Base-by-base conservation (phyloP, 2,888 invertebrate genomes). In the Mythimna loreyi region DNA sequence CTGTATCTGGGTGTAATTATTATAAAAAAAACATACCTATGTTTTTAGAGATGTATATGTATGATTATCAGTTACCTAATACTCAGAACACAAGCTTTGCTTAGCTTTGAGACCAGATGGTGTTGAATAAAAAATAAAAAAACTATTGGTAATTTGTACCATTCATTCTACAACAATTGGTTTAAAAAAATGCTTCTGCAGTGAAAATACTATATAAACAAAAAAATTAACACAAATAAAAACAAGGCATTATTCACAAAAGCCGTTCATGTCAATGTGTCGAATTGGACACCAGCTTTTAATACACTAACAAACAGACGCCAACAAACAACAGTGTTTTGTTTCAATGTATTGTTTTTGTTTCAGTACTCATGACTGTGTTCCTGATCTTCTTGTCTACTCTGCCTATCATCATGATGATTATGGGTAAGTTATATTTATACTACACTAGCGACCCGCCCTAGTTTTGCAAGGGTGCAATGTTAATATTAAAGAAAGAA, bases 401-500 rank as follows among this genome's bases (percentile, higher is more conserved):
- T n/a, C 91, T 98, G 80, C 97, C 98, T 25, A 96, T 98, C 66
- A 94, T 97, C 78, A 98, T 98, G 98, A 96, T 97, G 78, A 97
- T 98, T 66, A 97, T 98, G 96, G 98, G 98, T 98, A 90, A 97
- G 97, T 82, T 57, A 36, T 16, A 16, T 3, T 13, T 13, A 7
- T 36, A 36, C 7, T 36, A 36, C 7, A 30, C 8, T n/a, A n/a
- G n/a, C n/a, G n/a, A n/a, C n/a, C n/a, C n/a, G n/a, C n/a, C n/a
- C n/a, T n/a, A n/a, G n/a, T n/a, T n/a, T n/a, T n/a, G n/a, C n/a
- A n/a, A n/a, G n/a, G n/a, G n/a, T n/a, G n/a, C n/a, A n/a, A n/a
- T n/a, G n/a, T n/a, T n/a, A n/a, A n/a, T n/a, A n/a, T n/a, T n/a
- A n/a, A n/a, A n/a, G n/a, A n/a, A n/a, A n/a, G n/a, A n/a, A n/a